These are phyloP conservation scores for Palythoa grandis DNA, from an alignment of 92 coral and sea anemone species.

Conservation along the genomic window DNA sequence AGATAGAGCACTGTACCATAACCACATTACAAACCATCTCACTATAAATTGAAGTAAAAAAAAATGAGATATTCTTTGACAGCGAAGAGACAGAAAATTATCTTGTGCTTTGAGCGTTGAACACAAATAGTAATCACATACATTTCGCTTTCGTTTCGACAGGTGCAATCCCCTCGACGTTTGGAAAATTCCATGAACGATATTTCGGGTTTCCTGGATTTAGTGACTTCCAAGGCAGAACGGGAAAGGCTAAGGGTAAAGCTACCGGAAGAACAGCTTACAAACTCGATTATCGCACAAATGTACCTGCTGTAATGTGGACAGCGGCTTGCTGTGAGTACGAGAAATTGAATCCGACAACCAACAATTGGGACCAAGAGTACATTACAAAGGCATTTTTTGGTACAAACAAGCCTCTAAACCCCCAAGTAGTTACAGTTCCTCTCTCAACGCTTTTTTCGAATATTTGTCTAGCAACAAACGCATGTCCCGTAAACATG, in stretches of 20 bases:
- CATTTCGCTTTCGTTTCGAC: background rate
- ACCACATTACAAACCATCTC: too few species aligned
- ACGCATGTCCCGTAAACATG: background rate
- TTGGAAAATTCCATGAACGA: background rate
- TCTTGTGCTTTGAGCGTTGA: too few species aligned
- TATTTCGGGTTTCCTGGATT: slow-evolving; percentile 7
- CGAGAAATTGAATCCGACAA: background rate
- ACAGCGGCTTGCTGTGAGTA: slow-evolving; percentile 28
- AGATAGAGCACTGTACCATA: too few species aligned
- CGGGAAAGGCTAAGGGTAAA: background rate
- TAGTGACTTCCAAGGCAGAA: background rate
- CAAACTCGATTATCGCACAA: slow-evolving; percentile 13
- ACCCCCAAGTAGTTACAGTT: background rate
- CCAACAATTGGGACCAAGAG: background rate
- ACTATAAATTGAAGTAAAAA: too few species aligned
- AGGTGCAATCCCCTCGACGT: slow-evolving; percentile 20
- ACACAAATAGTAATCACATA: too few species aligned
- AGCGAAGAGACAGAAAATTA: too few species aligned
- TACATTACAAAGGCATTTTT: slow-evolving; percentile 13
- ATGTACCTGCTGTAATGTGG: slow-evolving; percentile 32
- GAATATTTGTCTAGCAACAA: background rate
- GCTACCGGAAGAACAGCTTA: background rate
- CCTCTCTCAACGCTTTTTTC: background rate
- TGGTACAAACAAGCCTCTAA: background rate
- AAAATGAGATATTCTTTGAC: too few species aligned